phyloP scores from a whole-genome alignment of 2,888 invertebrate genomes.

The Agriopis leucophaearia region DNA sequence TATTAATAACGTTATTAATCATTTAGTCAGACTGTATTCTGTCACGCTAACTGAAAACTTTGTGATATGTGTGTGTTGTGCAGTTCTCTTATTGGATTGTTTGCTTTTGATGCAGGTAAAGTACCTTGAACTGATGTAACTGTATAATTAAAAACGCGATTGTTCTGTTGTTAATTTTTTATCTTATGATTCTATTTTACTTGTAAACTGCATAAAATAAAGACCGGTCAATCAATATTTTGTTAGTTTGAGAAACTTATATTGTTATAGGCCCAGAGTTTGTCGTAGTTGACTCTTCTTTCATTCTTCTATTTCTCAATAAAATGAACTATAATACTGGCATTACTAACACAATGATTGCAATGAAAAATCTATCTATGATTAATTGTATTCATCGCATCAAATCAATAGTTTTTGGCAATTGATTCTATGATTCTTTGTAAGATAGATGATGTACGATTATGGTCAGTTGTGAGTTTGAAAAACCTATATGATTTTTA shows the following conservation, averaged over 20 bases:
- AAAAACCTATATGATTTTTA: neutral
- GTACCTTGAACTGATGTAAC: conserved; percentile 12
- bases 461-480: too few relatives aligned
- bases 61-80: conserved; percentile 40
- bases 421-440: too few relatives aligned
- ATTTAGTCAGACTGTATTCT: conserved; percentile 36
- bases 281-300: neutral
- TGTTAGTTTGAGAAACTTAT: too few relatives aligned
- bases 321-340: neutral
- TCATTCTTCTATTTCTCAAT: neutral
- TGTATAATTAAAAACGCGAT: neutral
- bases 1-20: conserved; percentile 65
- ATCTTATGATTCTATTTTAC: neutral
- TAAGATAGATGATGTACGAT: too few relatives aligned
- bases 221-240: too few relatives aligned
- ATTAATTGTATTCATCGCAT: conserved; percentile 12
- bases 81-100: conserved; percentile 41
- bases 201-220: neutral
- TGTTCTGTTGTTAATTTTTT: neutral
- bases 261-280: neutral
- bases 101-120: conserved; percentile 40
- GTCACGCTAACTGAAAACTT: conserved; percentile 30
- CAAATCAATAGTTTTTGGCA: neutral
- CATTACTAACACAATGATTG: neutral
- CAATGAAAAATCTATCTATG: neutral